Base-by-base conservation (phyloP, 1,140 invertebrate species). In the Drosophila sucinea region DNA sequence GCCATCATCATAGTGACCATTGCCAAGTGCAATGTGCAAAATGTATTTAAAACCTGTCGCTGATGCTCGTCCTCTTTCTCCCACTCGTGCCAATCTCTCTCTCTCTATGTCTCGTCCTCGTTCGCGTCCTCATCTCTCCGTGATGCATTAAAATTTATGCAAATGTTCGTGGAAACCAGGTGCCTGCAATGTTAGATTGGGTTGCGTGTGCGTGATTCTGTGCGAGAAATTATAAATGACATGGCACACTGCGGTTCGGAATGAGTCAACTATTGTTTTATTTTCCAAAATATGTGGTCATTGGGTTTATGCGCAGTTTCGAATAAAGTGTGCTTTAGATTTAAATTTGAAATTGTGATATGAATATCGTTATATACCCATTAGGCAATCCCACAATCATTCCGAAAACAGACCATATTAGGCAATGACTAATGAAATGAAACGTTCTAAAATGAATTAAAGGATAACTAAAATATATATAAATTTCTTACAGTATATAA, bases 21-120 rank as follows among this genome's bases (percentile, higher is more conserved):
- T 40, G 65, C 71, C 73, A 64, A 62, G 60, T 64, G 55, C 30
- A 51, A 57, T 32, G 67, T 77, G 74, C 56, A 77, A 77, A 77
- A 77, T 77, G 74, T 77, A 77, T 77, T 77, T 77, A 77, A 77
- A 77, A 76, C 63, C 74, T 77, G 74, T 71, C 67, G 56, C 60
- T 60, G 33, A 51, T 8, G 33, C 44, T 73, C 74, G 70, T 77
- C 73, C 23, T 33, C 30, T 32, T 32, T 56, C 6, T 2, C 11
- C 10, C 54, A 11, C 29, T 6, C 54, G 11, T 3, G 5, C 17
- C 41, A 3, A 17, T 30, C 30, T 25, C 55, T 32, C 38, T 60
- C 40, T 60, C 6, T 32, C 38, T 25, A 4, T 29, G 7, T 30
- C 38, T n/a, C 40, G 4, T 5, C 4, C 33, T 51, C 27, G 29